Base-by-base conservation (phyloP, 2,888 invertebrate species). In the Cephus spinipes region DNA sequence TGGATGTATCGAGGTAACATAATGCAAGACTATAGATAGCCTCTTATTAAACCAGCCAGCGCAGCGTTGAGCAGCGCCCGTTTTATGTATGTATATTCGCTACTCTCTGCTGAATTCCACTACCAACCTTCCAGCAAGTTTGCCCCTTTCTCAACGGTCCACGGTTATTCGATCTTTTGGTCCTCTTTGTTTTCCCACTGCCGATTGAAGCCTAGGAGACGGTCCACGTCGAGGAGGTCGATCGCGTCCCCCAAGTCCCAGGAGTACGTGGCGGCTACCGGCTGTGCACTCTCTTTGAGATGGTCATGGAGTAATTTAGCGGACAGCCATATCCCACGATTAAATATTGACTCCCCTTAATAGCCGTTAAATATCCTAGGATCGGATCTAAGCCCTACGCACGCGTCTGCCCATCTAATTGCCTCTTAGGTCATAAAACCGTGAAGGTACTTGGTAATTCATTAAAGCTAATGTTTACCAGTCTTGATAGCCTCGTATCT, bases 21-120 rank as follows among this genome's bases (percentile, higher is more conserved):
- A 92, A 92, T 92, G 92, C 91, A 88, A 87, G 91, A 86, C 91
- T 92, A 92, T 92, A 92, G 92, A 92, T 92, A 92, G 91, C 92
- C 92, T 90, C 91, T 92, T 91, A 92, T 92, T 92, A 92, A 92
- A 90, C 89, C 90, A 89, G 88, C 84, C 79, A 82, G 84, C 87
- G 80, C 82, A 80, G 83, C 85, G 86, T 86, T 87, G 85, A 84
- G 83, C 86, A 85, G 86, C 88, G 86, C 85, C 77, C 79, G 81
- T 76, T 79, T 80, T 79, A 74, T 81, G 77, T 77, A 79, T 78
- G 80, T 76, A 80, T 82, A 76, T 73, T 69, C 75, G 69, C 69
- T 23, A 31, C 76, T 74, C 68, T 76, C 68, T 30, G 11, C 73
- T 55, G 9, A 23, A 55, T 55, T 55, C 2, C 0, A 55, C 55